A percentile compares a stretch with the other conserved stretches of the same genome.
These are phyloP conservation scores for Myiotriccus ornatus DNA, from an alignment of 2,797 vertebrate genomes.

Conservation along the genomic window DNA sequence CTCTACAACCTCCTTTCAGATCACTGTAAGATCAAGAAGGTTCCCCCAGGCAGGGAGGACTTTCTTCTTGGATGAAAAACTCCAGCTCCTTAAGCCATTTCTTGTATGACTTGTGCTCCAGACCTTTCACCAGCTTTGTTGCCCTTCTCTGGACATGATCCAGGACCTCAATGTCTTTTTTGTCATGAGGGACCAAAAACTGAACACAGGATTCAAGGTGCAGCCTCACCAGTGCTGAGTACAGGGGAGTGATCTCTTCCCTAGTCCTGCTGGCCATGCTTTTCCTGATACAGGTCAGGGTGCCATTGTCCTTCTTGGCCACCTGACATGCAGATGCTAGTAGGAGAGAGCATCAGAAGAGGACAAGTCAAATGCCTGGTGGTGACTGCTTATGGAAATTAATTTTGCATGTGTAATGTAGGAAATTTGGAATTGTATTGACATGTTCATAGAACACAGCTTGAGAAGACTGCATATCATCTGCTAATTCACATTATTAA, in stretches of 20 bases:
- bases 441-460: not conserved
- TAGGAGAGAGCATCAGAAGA: not conserved
- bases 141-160: not conserved
- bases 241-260: not conserved
- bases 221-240: fast-evolving
- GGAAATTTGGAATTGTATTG: not conserved
- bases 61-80: not conserved
- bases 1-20: not conserved
- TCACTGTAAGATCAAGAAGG: fast-evolving
- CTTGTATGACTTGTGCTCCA: not conserved
- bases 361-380: not conserved
- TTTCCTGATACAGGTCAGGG: not conserved
- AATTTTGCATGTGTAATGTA: not conserved
- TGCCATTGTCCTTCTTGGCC: not conserved
- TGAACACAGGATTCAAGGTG: not conserved
- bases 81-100: not conserved
- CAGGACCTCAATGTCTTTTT: not conserved
- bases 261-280: not conserved
- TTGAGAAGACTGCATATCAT: not conserved
- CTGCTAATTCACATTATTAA: not conserved
- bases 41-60: too few species aligned
- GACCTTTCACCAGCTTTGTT: not conserved
- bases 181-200: not conserved
- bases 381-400: not conserved
- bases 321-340: not conserved